phyloP scores from a whole-genome alignment of 2,113 vertebrate genomes.

The Pelmatolapia mariae region DNA sequence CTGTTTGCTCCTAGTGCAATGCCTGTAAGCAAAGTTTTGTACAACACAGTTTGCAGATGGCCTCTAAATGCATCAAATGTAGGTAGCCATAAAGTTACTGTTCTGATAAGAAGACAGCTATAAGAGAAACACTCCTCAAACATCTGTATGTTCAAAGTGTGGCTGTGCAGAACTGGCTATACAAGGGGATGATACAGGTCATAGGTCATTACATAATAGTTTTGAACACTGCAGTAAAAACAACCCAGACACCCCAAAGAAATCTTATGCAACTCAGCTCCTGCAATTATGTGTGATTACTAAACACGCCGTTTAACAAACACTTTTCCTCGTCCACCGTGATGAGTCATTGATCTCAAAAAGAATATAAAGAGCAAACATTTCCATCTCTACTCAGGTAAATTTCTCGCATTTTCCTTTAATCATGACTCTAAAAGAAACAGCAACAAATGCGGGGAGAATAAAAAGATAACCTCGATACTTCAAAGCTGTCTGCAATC shows the following conservation, averaged over 20 bases:
- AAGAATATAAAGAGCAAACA: not conserved
- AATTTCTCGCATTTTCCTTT: not conserved
- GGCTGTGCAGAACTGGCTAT: not conserved
- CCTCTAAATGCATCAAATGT: not conserved
- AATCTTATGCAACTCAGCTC: not conserved
- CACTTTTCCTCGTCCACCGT: not conserved
- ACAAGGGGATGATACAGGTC: not conserved
- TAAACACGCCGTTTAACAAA: not conserved
- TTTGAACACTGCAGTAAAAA: not conserved
- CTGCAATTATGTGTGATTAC: not conserved
- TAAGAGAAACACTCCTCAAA: not conserved
- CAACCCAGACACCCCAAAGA: not conserved
- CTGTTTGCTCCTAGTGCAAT: not conserved
- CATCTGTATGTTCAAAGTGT: not conserved
- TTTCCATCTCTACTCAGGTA: not conserved
- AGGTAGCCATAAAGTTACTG: not conserved
- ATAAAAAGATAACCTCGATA: constrained; percentile 29
- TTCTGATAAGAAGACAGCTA: not conserved
- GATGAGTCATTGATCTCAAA: not conserved
- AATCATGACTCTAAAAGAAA: constrained; percentile 15
- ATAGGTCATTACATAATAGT: not conserved
- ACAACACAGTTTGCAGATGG: not conserved
- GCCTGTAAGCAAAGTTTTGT: not conserved
- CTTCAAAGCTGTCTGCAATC: constrained; percentile 49
- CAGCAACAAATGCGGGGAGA: constrained; percentile 16